A percentile compares a stretch with the other conserved stretches of the same genome.
Evolutionary conservation across 2,797 vertebrate species (phyloP).

Genomic region (Fundulus diaphanus): DNA sequence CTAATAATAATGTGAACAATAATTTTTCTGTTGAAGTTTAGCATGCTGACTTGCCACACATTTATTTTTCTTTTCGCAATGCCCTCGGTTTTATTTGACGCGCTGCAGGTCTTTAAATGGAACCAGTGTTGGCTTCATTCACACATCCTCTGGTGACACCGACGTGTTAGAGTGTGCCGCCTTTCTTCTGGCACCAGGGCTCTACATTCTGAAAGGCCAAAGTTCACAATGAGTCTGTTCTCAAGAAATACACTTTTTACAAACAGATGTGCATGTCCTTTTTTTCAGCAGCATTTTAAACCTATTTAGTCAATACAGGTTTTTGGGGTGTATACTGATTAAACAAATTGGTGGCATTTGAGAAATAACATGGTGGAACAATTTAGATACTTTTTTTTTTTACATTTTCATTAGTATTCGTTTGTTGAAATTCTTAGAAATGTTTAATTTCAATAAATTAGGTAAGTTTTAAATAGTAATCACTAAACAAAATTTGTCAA

Average conservation of each 20-base stretch:
- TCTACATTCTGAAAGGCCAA: slow-evolving; percentile 72
- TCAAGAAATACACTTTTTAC: slow-evolving; percentile 16
- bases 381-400: not conserved
- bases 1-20: not conserved
- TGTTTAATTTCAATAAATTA: too few species aligned
- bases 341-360: not conserved
- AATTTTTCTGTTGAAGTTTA: not conserved
- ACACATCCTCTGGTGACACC: slow-evolving; percentile 47
- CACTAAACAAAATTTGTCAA: too few species aligned
- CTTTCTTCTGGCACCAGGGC: slow-evolving; percentile 33
- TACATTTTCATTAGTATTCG: too few species aligned
- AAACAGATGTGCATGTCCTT: slow-evolving; percentile 3
- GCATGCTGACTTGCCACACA: not conserved
- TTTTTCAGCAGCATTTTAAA: not conserved
- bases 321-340: not conserved
- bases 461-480: too few species aligned
- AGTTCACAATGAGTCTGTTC: slow-evolving; percentile 43
- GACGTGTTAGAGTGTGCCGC: slow-evolving; percentile 27
- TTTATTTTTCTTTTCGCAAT: not conserved
- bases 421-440: too few species aligned
- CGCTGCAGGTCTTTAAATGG: slow-evolving; percentile 3
- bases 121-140: slow-evolving; percentile 21
- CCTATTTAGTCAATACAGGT: not conserved
- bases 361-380: not conserved
- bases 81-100: not conserved